A percentile compares a stretch with the other conserved stretches of the same genome.
phyloP scores from a whole-genome alignment of 2,888 invertebrate species.

The Xylota sylvarum region DNA sequence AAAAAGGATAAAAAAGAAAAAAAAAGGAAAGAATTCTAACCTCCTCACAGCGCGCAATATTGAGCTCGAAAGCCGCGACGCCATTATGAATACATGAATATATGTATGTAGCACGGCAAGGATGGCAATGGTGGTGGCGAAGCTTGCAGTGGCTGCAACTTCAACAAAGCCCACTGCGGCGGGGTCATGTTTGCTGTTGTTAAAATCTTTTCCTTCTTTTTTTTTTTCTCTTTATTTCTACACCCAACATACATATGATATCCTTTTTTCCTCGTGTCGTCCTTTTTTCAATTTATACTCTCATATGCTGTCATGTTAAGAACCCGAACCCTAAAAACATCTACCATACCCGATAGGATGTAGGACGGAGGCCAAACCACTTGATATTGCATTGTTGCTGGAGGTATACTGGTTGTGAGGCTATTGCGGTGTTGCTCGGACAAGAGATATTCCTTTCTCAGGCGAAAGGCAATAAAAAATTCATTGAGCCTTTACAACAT shows the following conservation, averaged over 20 bases:
- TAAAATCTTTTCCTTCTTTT: constrained; percentile 5
- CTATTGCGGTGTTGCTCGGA: constrained; percentile 27
- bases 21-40: neutral
- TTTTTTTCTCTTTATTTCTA: neutral
- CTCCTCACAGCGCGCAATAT: constrained; percentile 3
- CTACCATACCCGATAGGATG: constrained; percentile 29
- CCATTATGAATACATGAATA: constrained; percentile 23
- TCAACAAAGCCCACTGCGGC: constrained; percentile 23
- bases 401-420: constrained; percentile 8
- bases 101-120: neutral
- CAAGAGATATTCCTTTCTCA: constrained; percentile 34
- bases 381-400: constrained; percentile 67
- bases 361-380: constrained; percentile 59
- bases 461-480: constrained; percentile 68
- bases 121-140: neutral
- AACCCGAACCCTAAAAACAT: constrained; percentile 33
- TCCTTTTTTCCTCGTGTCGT: neutral
- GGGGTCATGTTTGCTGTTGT: constrained; percentile 47
- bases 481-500: constrained; percentile 71
- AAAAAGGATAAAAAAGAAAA: too few species aligned
- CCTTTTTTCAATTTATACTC: constrained; percentile 59
- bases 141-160: constrained; percentile 28
- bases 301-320: constrained; percentile 74
- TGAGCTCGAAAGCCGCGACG: constrained; percentile 29
- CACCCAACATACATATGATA: constrained; percentile 1